A percentile compares a stretch with the other conserved stretches of the same genome.
Conservation (phyloP, 2,113 vertebrate genomes). For the Reinhardtius hippoglossoides region DNA sequence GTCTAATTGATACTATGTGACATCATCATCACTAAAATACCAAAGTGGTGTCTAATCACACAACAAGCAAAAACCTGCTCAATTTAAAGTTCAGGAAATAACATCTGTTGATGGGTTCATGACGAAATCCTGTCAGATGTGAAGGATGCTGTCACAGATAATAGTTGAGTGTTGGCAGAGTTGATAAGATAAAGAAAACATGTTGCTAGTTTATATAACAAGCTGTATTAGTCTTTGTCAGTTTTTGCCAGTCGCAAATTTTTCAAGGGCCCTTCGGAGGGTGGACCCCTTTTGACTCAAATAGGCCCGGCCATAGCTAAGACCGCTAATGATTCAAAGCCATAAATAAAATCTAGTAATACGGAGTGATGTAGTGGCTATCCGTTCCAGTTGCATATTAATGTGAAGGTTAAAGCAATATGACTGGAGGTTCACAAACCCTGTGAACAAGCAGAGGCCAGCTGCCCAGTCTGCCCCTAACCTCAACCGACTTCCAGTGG, state of each 20-base stretch:
- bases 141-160: too few relatives aligned
- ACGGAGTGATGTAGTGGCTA: slow-evolving; percentile 7
- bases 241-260: background rate
- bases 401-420: slow-evolving; percentile 38
- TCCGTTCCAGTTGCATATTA: slow-evolving; percentile 38
- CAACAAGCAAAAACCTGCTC: too few relatives aligned
- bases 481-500: slow-evolving; percentile 44
- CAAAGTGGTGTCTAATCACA: too few relatives aligned
- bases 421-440: slow-evolving; percentile 29
- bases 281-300: background rate
- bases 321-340: background rate
- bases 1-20: too few relatives aligned
- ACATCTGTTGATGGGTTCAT: too few relatives aligned
- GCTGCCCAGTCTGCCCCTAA: slow-evolving; percentile 32
- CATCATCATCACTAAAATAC: too few relatives aligned
- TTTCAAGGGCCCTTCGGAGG: background rate
- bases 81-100: too few relatives aligned
- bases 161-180: too few relatives aligned
- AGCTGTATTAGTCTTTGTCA: too few relatives aligned
- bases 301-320: background rate
- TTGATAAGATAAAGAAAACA: too few relatives aligned
- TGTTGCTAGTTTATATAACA: too few relatives aligned
- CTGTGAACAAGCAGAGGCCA: slow-evolving; percentile 33
- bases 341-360: background rate
- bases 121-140: too few relatives aligned